Base-by-base conservation (phyloP, 2,888 invertebrate species). In the Thera obeliscata region DNA sequence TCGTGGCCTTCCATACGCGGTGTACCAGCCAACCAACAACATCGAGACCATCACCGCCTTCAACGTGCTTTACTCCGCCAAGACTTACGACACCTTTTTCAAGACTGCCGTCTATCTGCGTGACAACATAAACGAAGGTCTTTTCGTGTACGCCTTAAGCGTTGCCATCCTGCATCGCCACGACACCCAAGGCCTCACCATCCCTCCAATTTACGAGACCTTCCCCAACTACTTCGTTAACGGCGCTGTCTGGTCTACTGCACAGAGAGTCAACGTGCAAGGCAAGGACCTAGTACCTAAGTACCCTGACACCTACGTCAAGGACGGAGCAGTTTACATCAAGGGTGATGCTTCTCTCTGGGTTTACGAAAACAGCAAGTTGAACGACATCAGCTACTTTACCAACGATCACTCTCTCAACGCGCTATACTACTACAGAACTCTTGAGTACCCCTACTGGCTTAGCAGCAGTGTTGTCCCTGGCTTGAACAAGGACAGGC, bases 141-240 rank as follows among this genome's bases (percentile, higher is more conserved):
- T 96, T 80, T 97, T 95, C 84, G 91, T 95, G 55, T 96, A 96
- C 76, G 95, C 95, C 4, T 83, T 96, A 63, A 94, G 94, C 67
- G 87, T 94, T 36, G 96, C 95, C n/a, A 90, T 96, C 22, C 85
- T 95, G 52, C 95, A 95, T 76, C 95, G 96, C 46, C 85, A 86
- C 22, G 96, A 96, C 71, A 95, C 95, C 66, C 94, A 95, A 76
- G 95, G 95, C 12, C 86, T 97, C 66, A 90, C 95, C 50, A 86
- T 97, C 9, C 97, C 97, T 9, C 95, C 96, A 60, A 91, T 95
- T 63, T 96, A 96, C 80, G 97, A 97, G 86, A 91, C 96, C 70
- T 94, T 95, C 85, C 97, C 97, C 0, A 95, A 96, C 75, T 94
- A 94, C 86, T 97, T 96, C 94, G 94, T 96, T 83, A 95, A 95